phyloP scores from a whole-genome alignment of 2,888 invertebrate genomes.

The Xanthia icteritia region DNA sequence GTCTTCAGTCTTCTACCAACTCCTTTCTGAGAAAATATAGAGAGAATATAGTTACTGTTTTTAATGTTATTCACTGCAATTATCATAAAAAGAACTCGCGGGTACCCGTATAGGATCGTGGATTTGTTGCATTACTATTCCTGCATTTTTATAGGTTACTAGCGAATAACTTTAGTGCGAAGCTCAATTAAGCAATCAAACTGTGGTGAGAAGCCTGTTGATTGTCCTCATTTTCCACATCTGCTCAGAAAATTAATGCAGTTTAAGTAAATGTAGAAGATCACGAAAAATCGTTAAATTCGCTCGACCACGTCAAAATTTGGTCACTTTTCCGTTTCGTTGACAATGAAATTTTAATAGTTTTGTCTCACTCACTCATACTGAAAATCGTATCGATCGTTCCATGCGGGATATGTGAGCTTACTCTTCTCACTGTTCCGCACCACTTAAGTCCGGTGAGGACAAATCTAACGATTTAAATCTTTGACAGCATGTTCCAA shows the following conservation, averaged over 20 bases:
- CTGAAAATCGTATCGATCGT: too few relatives aligned
- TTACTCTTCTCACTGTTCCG: too few relatives aligned
- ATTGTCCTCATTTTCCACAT: background rate
- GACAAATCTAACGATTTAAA: too few relatives aligned
- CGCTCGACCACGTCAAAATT: too few relatives aligned
- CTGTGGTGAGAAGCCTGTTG: background rate
- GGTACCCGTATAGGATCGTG: background rate
- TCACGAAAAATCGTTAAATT: background rate
- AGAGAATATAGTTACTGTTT: background rate
- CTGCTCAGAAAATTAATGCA: background rate
- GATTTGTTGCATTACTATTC: background rate
- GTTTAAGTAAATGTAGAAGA: background rate
- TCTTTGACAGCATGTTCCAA: background rate
- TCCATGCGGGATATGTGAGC: too few relatives aligned
- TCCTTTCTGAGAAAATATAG: background rate
- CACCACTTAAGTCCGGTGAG: too few relatives aligned
- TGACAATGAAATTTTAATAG: too few relatives aligned
- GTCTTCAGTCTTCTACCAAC: background rate
- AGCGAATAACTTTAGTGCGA: background rate
- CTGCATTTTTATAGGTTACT: too few relatives aligned
- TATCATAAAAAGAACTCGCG: background rate
- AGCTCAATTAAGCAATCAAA: too few relatives aligned
- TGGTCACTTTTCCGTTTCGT: too few relatives aligned
- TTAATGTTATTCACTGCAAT: background rate
- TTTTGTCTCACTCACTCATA: too few relatives aligned